phyloP scores from a whole-genome alignment of 2,113 vertebrate species.

The Guaruba guarouba region DNA sequence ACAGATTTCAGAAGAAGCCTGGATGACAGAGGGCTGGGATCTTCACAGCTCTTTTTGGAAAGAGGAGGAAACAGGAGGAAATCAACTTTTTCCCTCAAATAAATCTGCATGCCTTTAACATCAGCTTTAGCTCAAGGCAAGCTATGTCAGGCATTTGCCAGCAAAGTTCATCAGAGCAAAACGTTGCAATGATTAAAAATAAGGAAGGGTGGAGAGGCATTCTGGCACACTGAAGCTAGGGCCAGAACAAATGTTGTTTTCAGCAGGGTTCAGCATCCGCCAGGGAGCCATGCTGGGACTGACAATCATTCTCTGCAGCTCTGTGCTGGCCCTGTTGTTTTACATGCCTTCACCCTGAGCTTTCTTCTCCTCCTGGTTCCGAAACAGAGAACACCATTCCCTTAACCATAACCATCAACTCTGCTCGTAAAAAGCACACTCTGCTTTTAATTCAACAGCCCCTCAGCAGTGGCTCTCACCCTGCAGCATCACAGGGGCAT shows the following conservation, averaged over 20 bases:
- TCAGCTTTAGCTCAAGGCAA: background rate
- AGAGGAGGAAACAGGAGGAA: background rate
- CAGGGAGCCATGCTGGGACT: background rate
- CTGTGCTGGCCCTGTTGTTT: background rate
- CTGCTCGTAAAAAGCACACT: background rate
- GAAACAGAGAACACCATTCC: background rate
- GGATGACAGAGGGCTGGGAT: background rate
- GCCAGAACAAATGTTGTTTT: background rate
- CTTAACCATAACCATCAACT: background rate
- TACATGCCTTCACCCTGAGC: background rate
- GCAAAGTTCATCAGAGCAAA: background rate
- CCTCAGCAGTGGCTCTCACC: background rate
- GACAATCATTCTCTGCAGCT: background rate
- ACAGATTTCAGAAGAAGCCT: rapidly evolving
- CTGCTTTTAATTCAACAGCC: background rate
- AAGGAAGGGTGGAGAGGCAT: background rate
- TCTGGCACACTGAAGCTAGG: background rate
- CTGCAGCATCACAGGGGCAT: background rate
- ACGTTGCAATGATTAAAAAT: background rate
- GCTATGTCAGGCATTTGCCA: background rate
- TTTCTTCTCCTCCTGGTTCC: rapidly evolving
- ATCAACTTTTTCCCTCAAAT: background rate
- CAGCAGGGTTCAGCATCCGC: background rate
- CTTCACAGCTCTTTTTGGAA: background rate
- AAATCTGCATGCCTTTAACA: background rate